Conservation (phyloP, 2,797 vertebrate species). For the Lycodopsis pacificus region DNA sequence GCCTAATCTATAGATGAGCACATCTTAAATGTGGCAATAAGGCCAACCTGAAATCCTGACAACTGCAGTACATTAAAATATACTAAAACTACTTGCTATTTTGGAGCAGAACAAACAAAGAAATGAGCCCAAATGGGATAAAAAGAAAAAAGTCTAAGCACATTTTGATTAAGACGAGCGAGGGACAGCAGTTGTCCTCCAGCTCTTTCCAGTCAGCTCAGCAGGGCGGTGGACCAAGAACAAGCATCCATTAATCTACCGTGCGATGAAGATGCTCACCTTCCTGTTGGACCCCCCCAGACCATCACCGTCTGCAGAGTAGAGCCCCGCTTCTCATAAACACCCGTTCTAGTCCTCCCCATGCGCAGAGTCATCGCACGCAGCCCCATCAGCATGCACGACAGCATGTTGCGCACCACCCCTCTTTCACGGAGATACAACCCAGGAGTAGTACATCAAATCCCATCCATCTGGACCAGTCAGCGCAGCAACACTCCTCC, state of each 20-base stretch:
- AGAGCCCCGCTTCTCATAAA: constrained; percentile 28
- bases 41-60: background rate
- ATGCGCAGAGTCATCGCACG: background rate
- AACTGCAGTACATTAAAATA: background rate
- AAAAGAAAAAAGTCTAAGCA: background rate
- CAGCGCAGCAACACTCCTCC: constrained; percentile 40
- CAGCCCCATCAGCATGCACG: constrained; percentile 50
- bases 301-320: constrained; percentile 22
- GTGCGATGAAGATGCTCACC: constrained; percentile 10
- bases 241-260: constrained; percentile 59
- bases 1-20: background rate
- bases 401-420: constrained; percentile 46
- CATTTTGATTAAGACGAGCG: constrained; percentile 4
- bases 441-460: constrained; percentile 64
- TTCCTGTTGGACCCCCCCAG: constrained; percentile 1
- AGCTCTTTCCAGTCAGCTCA: constrained; percentile 44
- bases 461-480: constrained; percentile 73
- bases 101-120: constrained; percentile 13
- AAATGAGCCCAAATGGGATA: background rate
- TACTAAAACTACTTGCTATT: background rate
- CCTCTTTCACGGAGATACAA: constrained; percentile 55
- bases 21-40: background rate
- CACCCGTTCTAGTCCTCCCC: constrained; percentile 49
- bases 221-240: constrained; percentile 60
- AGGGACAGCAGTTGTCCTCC: constrained; percentile 25